Conservation (phyloP, 2,113 vertebrate species). For the Tautogolabrus adspersus region DNA sequence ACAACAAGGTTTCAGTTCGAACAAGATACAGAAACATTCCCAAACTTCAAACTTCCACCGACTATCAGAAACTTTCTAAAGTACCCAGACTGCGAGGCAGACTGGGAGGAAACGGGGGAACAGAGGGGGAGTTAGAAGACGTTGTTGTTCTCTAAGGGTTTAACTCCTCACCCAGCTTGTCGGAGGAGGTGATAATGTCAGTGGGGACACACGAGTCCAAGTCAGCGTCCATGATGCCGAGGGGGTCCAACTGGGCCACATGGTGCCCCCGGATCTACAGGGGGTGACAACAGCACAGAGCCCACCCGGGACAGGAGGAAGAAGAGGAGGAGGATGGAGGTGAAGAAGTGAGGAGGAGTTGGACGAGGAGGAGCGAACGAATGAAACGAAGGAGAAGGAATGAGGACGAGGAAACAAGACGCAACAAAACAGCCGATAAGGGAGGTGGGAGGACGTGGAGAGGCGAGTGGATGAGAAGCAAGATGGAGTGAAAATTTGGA, state of each 20-base stretch:
- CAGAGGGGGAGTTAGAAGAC: neutral
- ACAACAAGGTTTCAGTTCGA: neutral
- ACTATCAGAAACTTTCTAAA: neutral
- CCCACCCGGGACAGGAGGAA: slow-evolving; percentile 61
- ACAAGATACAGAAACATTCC: neutral
- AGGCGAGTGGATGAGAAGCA: slow-evolving; percentile 29
- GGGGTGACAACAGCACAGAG: slow-evolving; percentile 64
- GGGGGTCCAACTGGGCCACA: slow-evolving; percentile 98
- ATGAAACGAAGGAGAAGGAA: neutral
- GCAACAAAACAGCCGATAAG: neutral
- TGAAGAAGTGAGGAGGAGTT: neutral
- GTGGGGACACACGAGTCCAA: slow-evolving; percentile 97
- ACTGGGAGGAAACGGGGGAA: neutral
- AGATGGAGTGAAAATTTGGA: slow-evolving; percentile 19
- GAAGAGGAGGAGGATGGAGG: neutral
- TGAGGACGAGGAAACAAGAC: neutral
- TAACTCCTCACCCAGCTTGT: slow-evolving; percentile 98
- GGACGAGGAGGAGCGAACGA: neutral
- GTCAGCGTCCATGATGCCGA: slow-evolving; percentile 99
- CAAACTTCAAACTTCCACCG: neutral
- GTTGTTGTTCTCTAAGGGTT: neutral
- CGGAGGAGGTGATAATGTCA: slow-evolving; percentile 98
- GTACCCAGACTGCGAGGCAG: neutral
- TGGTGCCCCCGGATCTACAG: slow-evolving; percentile 99
- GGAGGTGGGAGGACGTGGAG: neutral